A percentile compares a stretch with the other conserved stretches of the same genome.
These are phyloP conservation scores for Malurus alboscapulatus DNA, from an alignment of 2,113 vertebrate genomes.

Conservation along the genomic window DNA sequence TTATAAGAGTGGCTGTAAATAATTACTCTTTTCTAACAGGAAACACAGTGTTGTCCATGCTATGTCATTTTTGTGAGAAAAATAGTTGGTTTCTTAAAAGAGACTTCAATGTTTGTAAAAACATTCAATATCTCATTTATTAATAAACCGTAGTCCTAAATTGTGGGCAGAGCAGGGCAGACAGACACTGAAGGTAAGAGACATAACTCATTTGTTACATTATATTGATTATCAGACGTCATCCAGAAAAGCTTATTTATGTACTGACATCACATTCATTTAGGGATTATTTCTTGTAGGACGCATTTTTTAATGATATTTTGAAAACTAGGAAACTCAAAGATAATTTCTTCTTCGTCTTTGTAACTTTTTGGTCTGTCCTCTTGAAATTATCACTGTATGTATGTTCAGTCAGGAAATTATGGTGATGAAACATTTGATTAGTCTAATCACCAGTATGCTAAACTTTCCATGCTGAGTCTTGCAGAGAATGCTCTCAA, in stretches of 20 bases:
- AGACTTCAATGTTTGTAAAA: constrained; percentile 33
- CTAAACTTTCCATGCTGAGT: not conserved
- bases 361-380: not conserved
- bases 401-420: not conserved
- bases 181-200: not conserved
- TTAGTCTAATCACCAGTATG: not conserved
- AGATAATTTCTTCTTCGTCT: not conserved
- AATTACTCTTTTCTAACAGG: constrained; percentile 73
- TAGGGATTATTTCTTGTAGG: not conserved
- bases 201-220: not conserved
- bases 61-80: constrained; percentile 52
- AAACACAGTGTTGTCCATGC: constrained; percentile 65
- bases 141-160: constrained; percentile 2
- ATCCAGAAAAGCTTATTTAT: not conserved
- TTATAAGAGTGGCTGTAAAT: constrained; percentile 63
- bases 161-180: not conserved
- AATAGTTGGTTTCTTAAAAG: constrained; percentile 36
- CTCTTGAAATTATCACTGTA: not conserved
- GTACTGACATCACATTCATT: not conserved
- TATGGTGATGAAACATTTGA: not conserved
- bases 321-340: not conserved
- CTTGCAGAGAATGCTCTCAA: not conserved
- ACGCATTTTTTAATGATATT: not conserved
- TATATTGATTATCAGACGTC: not conserved
- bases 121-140: constrained; percentile 8